Evolutionary conservation across 2,113 vertebrate species (phyloP).

Genomic region (Passer montanus): DNA sequence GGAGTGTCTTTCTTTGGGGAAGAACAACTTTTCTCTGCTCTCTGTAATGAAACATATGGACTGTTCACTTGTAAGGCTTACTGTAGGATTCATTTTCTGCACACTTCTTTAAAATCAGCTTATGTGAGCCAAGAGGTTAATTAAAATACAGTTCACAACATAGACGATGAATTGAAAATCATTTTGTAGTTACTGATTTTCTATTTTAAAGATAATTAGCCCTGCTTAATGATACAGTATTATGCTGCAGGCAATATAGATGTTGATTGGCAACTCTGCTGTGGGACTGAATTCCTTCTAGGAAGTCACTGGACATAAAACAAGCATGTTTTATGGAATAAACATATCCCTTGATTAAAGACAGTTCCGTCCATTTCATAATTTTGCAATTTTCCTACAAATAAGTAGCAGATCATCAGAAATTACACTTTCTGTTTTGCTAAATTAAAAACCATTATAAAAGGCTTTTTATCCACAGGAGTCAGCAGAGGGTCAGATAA

Average conservation of each 20-base stretch:
- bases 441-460: background rate
- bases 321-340: background rate
- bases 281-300: background rate
- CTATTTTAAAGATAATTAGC: background rate
- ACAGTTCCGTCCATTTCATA: background rate
- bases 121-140: background rate
- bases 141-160: background rate
- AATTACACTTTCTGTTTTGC: background rate
- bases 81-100: background rate
- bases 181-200: constrained; percentile 5
- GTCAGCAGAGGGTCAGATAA: background rate
- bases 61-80: background rate
- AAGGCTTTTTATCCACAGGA: background rate
- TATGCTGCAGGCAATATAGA: background rate
- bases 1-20: background rate
- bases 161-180: background rate
- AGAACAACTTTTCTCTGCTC: background rate
- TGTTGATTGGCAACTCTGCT: background rate
- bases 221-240: background rate
- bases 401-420: background rate
- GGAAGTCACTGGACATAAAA: background rate
- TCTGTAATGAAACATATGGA: background rate
- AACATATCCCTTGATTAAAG: background rate
- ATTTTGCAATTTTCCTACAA: background rate
- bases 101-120: background rate